Base-by-base conservation (phyloP, 1,140 invertebrate genomes). In the Heliothis virescens region DNA sequence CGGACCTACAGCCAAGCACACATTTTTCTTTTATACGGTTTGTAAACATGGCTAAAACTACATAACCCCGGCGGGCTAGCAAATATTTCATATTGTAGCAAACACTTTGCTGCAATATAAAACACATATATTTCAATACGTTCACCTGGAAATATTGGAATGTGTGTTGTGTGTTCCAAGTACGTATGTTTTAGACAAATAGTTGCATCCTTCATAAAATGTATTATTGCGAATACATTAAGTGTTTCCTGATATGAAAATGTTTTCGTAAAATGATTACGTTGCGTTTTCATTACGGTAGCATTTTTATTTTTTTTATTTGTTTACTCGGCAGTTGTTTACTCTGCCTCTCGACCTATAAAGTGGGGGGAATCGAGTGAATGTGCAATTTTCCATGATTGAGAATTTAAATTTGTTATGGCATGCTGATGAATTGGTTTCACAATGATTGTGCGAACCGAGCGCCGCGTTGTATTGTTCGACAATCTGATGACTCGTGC, bases 361-460 rank as follows among this genome's bases (percentile, higher is more conserved):
- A 81, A 79, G 67, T 79, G 72, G 48, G 34, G 76, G 29, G 74
- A 81, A 78, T 77, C 71, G 67, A 67, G 60, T 73, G 74, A 80
- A 83, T 87, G 82, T 83, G 83, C 86, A 88, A 88, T 88, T 87
- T 85, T 80, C 79, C 82, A 79, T 88, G 83, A 88, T 87, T 87
- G 86, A 82, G 80, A 86, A 83, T 86, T 85, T 85, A 84, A 87
- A 86, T 84, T 87, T 85, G 79, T 81, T 82, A 80, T 57, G 79
- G 72, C 79, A 53, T 79, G 59, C 65, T 86, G 79, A 86, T 84
- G 69, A 87, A 88, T 87, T 84, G 82, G 81, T 84, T 85, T 83
- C 81, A 81, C 55, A 72, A 26, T 60, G 72, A 75, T 78, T 86
- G 79, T 81, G 83, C 83, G 80, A 62, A 72, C 71, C 62, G 63